Percentiles rank a stretch among this genome's conserved stretches.
Evolutionary conservation across 2,888 invertebrate species (phyloP).

Genomic region (Cremastinae sp.): DNA sequence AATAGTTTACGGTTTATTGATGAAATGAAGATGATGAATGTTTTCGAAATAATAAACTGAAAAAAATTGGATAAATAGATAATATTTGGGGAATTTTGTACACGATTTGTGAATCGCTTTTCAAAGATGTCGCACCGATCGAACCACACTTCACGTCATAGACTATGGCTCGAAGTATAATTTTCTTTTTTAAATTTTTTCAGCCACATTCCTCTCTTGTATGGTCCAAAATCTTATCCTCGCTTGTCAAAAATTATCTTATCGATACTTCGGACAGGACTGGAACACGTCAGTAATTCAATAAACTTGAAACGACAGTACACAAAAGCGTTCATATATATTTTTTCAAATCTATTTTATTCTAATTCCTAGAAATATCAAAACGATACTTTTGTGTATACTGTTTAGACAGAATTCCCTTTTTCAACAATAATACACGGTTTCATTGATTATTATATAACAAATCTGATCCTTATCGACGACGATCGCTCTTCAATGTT

Average conservation of each 20-base stretch:
- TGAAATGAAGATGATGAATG: too few species aligned
- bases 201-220: constrained; percentile 4
- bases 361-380: constrained; percentile 34
- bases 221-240: constrained; percentile 3
- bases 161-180: neutral
- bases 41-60: too few species aligned
- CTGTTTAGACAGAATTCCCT: constrained; percentile 51
- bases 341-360: constrained; percentile 17
- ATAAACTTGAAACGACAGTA: neutral
- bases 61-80: too few species aligned
- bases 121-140: neutral
- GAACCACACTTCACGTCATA: neutral
- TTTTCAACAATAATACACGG: neutral
- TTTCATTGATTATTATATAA: constrained; percentile 14
- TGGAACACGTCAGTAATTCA: neutral
- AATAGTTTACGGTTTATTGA: too few species aligned
- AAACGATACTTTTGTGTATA: constrained; percentile 42
- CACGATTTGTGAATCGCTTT: neutral
- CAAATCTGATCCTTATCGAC: neutral
- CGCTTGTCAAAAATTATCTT: neutral
- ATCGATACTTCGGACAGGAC: constrained; percentile 6
- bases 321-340: constrained; percentile 41
- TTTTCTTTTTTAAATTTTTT: constrained; percentile 26
- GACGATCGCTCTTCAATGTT: constrained; percentile 10
- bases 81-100: neutral